Evolutionary conservation across 1,140 invertebrate genomes (phyloP), one percentile per base, ranked within the genome.

Genomic region (Aphelinus atriplicis): DNA sequence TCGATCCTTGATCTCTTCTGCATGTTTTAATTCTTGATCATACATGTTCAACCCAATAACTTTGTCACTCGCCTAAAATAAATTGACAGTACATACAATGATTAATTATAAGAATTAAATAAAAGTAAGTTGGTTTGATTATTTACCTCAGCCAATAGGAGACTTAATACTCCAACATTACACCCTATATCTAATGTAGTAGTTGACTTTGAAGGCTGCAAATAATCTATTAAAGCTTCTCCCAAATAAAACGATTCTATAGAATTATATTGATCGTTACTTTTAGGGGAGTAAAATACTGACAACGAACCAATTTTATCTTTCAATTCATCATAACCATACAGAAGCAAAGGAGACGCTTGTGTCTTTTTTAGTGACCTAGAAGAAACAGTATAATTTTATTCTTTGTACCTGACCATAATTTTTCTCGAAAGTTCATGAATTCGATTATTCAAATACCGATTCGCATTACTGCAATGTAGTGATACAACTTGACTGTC

Each of bases 251-350:
- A 6, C n/a, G 66, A 46, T 73, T 77, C 65, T 26, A 64, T 57
- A 10, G 75, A 68, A 69, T 77, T 77, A 51, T 73, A 73, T 26
- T 43, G 45, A 4, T 69, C 58, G 58, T 64, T 73, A 42, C 58
- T 69, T 69, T 77, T 58, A 7, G 70, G 65, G n/a, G 9, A 55
- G 62, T 77, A 77, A 1, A 64, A 51, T 2, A 77, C 53, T 69
- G 46, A 48, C 46, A 77, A 69, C 57, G 70, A 65, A 3, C 75
- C 75, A 69, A 77, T 42, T 77, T 77, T 77, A 57, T 77, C 75
- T 69, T 58, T 69, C 26, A 77, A 69, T 42, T 68, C 57, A 0
- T 62, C 50, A 46, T 10, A 45, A 45, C 75, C 75, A 45, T 26
- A 26, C 10, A 76, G 6, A 46, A 45, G 57, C 50, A n/a, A 43